phyloP scores from a whole-genome alignment of 1,140 invertebrate genomes.

The Euwallacea fornicatus region DNA sequence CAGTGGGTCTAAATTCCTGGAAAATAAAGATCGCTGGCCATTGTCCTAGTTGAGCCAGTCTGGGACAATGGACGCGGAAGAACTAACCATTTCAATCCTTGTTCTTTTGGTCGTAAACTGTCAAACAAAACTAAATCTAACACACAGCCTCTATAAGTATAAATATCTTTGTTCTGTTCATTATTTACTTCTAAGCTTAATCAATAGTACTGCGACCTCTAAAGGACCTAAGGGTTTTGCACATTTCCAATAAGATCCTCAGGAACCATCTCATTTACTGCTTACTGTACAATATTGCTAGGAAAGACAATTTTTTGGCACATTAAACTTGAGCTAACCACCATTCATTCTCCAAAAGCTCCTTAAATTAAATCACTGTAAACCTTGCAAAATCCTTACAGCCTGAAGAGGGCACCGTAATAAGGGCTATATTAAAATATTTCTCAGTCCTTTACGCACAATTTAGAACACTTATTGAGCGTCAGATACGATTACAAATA shows the following conservation, averaged over 20 bases:
- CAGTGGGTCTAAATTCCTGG: no score
- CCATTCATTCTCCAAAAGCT: no score
- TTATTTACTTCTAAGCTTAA: conserved; percentile 26
- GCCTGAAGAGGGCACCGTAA: no score
- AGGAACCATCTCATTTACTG: not conserved
- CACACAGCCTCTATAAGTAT: conserved; percentile 54
- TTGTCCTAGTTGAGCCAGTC: no score
- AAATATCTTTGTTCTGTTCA: conserved; percentile 42
- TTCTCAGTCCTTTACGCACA: conserved; percentile 25
- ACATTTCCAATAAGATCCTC: not conserved
- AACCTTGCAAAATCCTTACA: no score
- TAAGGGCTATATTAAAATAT: conserved; percentile 10
- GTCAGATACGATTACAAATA: conserved; percentile 50
- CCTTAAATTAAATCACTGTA: no score
- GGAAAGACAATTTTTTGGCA: no score
- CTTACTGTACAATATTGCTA: no score
- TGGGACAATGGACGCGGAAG: no score
- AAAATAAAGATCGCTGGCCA: no score
- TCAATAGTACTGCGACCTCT: not conserved
- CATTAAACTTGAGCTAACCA: no score
- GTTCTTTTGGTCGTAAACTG: conserved; percentile 48
- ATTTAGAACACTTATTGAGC: conserved; percentile 51
- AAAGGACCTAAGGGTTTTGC: not conserved
- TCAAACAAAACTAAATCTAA: conserved; percentile 52
- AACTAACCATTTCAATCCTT: no score